Conservation (phyloP, 92 coral and sea anemone species). For the Anthopleura xanthogrammica region DNA sequence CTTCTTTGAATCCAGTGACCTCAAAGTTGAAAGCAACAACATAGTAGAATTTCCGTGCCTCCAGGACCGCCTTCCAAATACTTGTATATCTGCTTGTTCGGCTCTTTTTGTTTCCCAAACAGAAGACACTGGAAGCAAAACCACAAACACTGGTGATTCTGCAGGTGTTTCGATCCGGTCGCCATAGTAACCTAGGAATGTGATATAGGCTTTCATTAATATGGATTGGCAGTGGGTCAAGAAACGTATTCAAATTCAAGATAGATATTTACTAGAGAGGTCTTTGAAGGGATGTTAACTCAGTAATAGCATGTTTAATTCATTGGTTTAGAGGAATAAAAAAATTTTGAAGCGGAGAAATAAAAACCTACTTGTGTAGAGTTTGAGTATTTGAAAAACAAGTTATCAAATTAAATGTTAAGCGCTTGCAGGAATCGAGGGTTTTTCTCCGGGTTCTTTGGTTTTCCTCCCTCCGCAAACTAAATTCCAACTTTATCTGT, state of each 20-base stretch:
- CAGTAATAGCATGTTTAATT: background rate
- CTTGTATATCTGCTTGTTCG: background rate
- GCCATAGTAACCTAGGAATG: conserved; percentile 10
- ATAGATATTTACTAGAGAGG: background rate
- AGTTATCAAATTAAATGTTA: too few species aligned
- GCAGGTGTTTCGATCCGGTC: conserved; percentile 20
- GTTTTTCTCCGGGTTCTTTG: too few species aligned
- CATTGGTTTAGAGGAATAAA: too few species aligned
- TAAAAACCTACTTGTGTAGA: too few species aligned
- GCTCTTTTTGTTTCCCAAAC: background rate
- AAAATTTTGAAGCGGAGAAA: too few species aligned
- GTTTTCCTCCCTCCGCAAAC: too few species aligned
- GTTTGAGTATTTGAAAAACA: too few species aligned
- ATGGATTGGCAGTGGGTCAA: background rate
- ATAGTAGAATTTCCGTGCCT: background rate
- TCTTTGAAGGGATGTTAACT: background rate
- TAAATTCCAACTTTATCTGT: too few species aligned
- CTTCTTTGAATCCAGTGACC: background rate
- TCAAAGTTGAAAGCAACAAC: background rate
- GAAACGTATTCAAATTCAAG: background rate
- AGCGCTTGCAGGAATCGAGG: too few species aligned
- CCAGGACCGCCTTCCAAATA: background rate
- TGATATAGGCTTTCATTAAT: background rate
- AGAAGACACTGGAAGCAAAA: conserved; percentile 5
- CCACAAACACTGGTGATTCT: conserved; percentile 29